Evolutionary conservation across 35 echinoderm and acorn worm genomes (phyloP).

Genomic region (Heliocidaris erythrogramma): DNA sequence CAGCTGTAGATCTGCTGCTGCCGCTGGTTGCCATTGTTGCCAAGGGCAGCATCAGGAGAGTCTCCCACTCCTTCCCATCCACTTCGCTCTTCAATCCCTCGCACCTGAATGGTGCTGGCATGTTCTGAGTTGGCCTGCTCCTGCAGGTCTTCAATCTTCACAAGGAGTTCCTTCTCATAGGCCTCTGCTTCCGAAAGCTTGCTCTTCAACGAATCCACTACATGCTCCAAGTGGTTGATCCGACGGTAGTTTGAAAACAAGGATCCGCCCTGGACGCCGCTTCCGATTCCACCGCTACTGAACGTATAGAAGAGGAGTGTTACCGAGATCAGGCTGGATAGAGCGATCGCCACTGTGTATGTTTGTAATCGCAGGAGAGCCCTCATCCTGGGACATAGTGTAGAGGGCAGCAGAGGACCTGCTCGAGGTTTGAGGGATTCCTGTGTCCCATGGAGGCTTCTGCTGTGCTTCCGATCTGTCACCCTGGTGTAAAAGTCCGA

Average conservation of each 20-base stretch:
- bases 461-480: not conserved
- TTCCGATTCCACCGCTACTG: not conserved
- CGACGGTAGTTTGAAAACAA: conserved; percentile 17
- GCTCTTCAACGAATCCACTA: conserved; percentile 32
- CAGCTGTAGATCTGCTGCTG: conserved; percentile 57
- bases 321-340: conserved; percentile 11
- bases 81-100: not conserved
- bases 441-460: conserved; percentile 31
- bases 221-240: conserved; percentile 51
- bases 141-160: conserved; percentile 50
- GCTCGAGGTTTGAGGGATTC: not conserved
- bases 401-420: conserved; percentile 1
- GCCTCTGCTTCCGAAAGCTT: conserved; percentile 53
- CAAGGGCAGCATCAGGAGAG: not conserved
- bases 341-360: conserved; percentile 29
- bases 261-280: not conserved
- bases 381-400: conserved; percentile 37
- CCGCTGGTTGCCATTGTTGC: not conserved
- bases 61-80: conserved; percentile 33
- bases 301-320: conserved; percentile 34
- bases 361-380: conserved; percentile 23
- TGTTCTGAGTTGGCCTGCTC: conserved; percentile 41
- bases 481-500: not conserved
- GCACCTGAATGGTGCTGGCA: conserved; percentile 39
- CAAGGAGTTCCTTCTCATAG: conserved; percentile 46